Conservation (phyloP, 2,113 vertebrate species). For the Cricetomys ansorgei region DNA sequence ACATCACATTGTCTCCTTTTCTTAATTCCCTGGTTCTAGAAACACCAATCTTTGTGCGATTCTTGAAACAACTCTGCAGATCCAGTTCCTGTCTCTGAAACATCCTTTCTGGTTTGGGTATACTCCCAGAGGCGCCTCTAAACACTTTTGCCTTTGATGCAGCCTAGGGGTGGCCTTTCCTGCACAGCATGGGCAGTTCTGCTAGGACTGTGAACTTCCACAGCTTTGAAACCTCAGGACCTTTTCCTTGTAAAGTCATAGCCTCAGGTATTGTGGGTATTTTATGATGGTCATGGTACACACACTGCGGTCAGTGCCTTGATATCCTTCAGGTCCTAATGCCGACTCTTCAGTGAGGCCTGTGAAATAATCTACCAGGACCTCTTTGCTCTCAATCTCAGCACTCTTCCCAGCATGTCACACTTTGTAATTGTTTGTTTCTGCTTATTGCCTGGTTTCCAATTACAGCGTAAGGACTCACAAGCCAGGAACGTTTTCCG, state of each 20-base stretch:
- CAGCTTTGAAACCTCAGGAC: neutral
- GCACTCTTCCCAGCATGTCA: neutral
- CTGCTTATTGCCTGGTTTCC: neutral
- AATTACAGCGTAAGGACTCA: neutral
- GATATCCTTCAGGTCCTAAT: neutral
- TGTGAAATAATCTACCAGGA: neutral
- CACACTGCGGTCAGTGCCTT: neutral
- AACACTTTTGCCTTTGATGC: neutral
- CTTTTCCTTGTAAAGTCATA: neutral
- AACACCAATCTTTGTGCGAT: neutral
- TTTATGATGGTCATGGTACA: neutral
- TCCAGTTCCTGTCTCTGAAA: neutral
- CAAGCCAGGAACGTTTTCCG: neutral
- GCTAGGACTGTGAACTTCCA: neutral
- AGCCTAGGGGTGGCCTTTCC: neutral
- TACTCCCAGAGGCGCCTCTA: neutral
- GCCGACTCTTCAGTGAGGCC: neutral
- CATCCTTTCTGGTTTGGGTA: neutral
- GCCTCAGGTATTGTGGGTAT: neutral
- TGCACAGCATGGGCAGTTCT: neutral
- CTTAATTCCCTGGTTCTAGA: neutral
- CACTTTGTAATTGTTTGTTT: neutral
- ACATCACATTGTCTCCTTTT: neutral
- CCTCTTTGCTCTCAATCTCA: neutral
- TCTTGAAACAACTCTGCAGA: neutral